Evolutionary conservation across 2,888 invertebrate species (phyloP), one percentile per base, ranked within the genome.

Genomic region (Elysia crispata): DNA sequence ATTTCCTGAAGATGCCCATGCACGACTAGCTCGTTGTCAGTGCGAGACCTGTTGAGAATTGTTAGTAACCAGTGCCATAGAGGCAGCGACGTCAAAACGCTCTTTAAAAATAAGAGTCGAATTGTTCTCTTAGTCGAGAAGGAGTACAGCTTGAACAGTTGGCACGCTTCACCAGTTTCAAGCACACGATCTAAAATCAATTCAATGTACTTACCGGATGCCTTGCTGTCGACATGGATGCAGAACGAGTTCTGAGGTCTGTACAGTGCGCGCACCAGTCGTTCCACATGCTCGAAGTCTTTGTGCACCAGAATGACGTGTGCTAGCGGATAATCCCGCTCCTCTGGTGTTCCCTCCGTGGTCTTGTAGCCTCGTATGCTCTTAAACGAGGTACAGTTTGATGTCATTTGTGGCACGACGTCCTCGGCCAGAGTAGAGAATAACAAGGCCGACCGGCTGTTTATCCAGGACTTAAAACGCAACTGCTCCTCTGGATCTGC

Each of bases 201-300:
- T 20, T 23, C 25, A 64, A 23, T 23, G 28, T 25, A 67, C 41
- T 73, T 69, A 79, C 79, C 79, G 33, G 74, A 31, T 1, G 69
- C 67, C 23, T 79, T 79, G 13, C 28, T 25, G 54, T 79, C 79
- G 28, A 79, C 69, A n/a, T 79, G 79, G 18, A 79, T 79, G 49
- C 79, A 79, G 30, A 79, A 31, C 8, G 54, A 62, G 57, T 79
- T 74, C 33, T 79, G 79, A 1, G 79, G 79, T 67, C 62, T 73
- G 54, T 79, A 79, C 0, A 79, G 30, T 0, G 67, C 49, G 18
- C 69, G 13, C 1, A 79, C 28, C 15, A 79, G 50, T n/a, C 79
- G n/a, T 41, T 79, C 79, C 15, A 79, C 11, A 31, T 79, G 79
- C 41, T 79, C 79, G n/a, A 79, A 79, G 60, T 79, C 79, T 20